Base-by-base conservation (phyloP, 2,113 vertebrate genomes). In the Syngnathoides biaculeatus region DNA sequence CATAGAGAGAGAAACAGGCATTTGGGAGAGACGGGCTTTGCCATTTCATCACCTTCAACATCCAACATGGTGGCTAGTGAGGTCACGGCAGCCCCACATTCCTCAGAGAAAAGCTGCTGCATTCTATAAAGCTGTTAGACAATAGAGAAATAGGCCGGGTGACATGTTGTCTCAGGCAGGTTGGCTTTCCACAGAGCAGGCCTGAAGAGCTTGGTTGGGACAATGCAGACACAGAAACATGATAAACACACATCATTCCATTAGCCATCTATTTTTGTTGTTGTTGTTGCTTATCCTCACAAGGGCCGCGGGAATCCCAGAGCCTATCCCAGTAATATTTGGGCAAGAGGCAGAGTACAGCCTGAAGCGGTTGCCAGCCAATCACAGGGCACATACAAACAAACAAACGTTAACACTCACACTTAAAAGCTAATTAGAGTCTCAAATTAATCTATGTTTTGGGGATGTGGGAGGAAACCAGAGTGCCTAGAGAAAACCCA, bases 71-170 rank as follows among this genome's bases (percentile, higher is more conserved):
- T 42, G 73, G 57, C 47, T 5, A 53, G 70, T 74, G 74, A 71
- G 77, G 47, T 76, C 42, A 72, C 40, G 1, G 72, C 69, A 70
- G 67, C 38, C 9, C 68, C 73, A 74, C 85, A 88, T 89, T 90
- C 87, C 84, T 80, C 22, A 72, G 75, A 67, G 81, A 61, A 80
- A 56, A 71, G 55, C 71, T 61, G 68, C 56, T 39, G 57, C 67
- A 64, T 78, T 83, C 55, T 82, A 79, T 71, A 63, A 73, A 60
- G 70, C 48, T 35, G 6, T 14, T 20, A 20, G 69, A 79, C 82
- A 85, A 84, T 63, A 64, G 74, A 50, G 43, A 50, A 65, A 50
- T 47, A 50, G 63, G 24, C 63, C 17, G 61, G 61, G n/a, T 56
- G 52, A 73, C 69, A 58, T 19, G 57, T 64, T 47, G 43, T 73